phyloP scores from a whole-genome alignment of 2,797 vertebrate genomes.

The Fratercula arctica region DNA sequence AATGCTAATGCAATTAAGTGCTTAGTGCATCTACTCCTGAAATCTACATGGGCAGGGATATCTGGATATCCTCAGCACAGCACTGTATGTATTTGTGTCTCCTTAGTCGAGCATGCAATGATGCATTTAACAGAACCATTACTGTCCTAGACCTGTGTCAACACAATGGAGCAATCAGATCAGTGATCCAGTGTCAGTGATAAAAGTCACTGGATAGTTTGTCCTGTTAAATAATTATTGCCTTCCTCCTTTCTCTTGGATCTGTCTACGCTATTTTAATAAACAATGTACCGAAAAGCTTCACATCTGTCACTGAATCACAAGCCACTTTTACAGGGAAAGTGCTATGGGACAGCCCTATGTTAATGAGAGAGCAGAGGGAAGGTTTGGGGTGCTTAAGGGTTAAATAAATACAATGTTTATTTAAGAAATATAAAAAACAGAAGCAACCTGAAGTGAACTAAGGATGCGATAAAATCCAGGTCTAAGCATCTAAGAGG shows the following conservation, averaged over 20 bases:
- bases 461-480: neutral
- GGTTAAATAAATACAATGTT: neutral
- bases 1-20: conserved; percentile 23
- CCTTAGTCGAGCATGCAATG: neutral
- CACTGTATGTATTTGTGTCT: neutral
- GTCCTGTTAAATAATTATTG: neutral
- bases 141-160: neutral
- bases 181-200: neutral
- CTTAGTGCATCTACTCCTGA: neutral
- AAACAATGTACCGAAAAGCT: neutral
- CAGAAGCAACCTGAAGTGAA: neutral
- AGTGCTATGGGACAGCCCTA: neutral
- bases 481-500: neutral
- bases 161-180: neutral
- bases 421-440: neutral
- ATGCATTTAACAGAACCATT: neutral
- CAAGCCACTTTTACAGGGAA: neutral
- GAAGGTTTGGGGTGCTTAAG: neutral
- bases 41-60: neutral
- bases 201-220: conserved; percentile 4
- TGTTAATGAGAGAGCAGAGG: neutral
- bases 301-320: neutral
- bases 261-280: neutral
- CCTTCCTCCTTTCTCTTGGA: neutral
- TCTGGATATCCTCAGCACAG: neutral